Conservation (phyloP, 2,113 vertebrate genomes). For the Oostethus manadensis region DNA sequence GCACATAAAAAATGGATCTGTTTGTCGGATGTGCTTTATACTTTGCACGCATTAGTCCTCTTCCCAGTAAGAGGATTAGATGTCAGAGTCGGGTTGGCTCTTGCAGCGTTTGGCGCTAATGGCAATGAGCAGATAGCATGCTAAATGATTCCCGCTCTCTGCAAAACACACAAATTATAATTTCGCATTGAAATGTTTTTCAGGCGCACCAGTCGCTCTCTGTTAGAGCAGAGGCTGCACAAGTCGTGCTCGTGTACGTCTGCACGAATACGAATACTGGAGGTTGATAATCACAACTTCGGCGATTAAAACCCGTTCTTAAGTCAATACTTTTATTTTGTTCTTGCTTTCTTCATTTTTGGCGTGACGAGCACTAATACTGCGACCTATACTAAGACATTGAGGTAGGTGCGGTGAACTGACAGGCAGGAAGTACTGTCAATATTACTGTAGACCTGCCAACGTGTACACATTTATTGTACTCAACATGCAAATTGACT, state of each 20-base stretch:
- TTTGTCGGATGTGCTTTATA: slow-evolving; percentile 34
- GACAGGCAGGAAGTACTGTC: too few species aligned
- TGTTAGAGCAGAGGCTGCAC: slow-evolving; percentile 33
- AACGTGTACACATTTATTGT: too few species aligned
- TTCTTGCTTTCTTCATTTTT: too few species aligned
- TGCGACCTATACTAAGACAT: too few species aligned
- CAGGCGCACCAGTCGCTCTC: slow-evolving; percentile 34
- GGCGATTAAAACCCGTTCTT: too few species aligned
- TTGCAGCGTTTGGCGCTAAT: slow-evolving; percentile 55
- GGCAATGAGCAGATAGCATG: slow-evolving; percentile 60
- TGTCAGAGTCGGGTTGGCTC: slow-evolving; percentile 59
- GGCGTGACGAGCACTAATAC: too few species aligned
- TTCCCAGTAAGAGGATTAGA: slow-evolving; percentile 65
- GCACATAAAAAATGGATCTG: slow-evolving; percentile 36
- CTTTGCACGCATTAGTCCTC: slow-evolving; percentile 54
- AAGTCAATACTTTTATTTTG: too few species aligned
- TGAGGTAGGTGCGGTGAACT: too few species aligned
- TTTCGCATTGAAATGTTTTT: slow-evolving; percentile 36
- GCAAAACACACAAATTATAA: slow-evolving; percentile 50
- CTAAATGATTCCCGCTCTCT: slow-evolving; percentile 49
- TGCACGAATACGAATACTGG: too few species aligned
- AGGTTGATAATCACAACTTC: too few species aligned
- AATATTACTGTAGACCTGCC: too few species aligned
- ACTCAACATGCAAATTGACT: too few species aligned
- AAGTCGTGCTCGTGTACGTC: slow-evolving; percentile 18